Base-by-base conservation (phyloP, 2,797 vertebrate genomes). In the Notamacropus eugenii region DNA sequence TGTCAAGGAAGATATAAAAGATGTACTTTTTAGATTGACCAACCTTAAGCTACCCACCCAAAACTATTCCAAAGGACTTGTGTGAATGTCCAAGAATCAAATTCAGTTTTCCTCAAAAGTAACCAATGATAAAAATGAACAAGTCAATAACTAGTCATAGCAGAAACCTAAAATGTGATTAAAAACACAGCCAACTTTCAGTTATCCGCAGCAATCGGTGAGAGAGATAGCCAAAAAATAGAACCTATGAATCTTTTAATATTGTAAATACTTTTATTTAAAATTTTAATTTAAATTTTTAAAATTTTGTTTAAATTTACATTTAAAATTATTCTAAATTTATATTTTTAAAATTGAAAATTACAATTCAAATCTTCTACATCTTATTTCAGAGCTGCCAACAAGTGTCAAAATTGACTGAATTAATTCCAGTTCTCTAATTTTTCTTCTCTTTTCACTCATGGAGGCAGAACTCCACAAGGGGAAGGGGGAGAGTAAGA, bases 371-470 rank as follows among this genome's bases (percentile, higher is more conserved):
- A 90, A 31, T 55, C 87, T 91, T 16, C 27, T 87, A 95, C 50
- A 29, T 8, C 4, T 29, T 27, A 54, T 12, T 12, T 16, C 93
- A 93, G 46, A 93, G 57, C 19, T 58, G 29, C 96, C 52, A 46
- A 4, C 52, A 13, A 56, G 90, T 40, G 90, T 74, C 50, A 93
- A 94, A 82, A 55, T 14, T 90, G 27, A 55, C 40, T 24, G 14
- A 14, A 22, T 93, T 55, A n/a, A 90, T 55, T 94, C 74, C 54
- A 0, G 5, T 10, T 59, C 28, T 57, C 28, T 46, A 95, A 55
- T 46, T 9, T 19, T 96, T 97, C 96, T 95, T 93, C 46, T 54
- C 40, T 92, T 9, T 57, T 87, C 93, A 93, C 58, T 67, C 95
- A 90, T 62, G 50, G 93, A 57, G 24, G 6, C 34, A 91, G 95